phyloP scores from a whole-genome alignment of 1,140 invertebrate species.

The Neuroterus valhalla region DNA sequence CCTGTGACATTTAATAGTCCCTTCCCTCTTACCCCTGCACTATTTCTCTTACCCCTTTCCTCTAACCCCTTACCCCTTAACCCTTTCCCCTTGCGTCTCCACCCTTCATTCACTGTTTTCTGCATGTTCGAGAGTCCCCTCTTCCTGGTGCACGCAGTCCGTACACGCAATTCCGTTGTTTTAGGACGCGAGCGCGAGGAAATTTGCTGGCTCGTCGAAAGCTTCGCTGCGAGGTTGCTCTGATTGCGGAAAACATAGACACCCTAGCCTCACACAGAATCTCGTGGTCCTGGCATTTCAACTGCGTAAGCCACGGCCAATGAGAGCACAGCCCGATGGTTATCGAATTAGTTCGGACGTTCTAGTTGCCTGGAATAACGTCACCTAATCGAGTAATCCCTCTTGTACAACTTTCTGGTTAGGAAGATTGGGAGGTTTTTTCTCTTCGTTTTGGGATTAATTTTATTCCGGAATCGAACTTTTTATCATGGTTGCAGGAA shows the following conservation, averaged over 20 bases:
- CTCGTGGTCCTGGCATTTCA: slow-evolving; percentile 44
- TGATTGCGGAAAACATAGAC: slow-evolving; percentile 59
- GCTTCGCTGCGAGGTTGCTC: slow-evolving; percentile 34
- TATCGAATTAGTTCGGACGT: slow-evolving; percentile 58
- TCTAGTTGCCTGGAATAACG: slow-evolving; percentile 54
- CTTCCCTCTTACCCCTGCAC: not conserved
- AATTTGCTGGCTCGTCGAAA: slow-evolving; percentile 26
- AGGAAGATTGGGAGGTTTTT: not conserved
- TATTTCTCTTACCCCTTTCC: not conserved
- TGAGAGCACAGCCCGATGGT: slow-evolving; percentile 36
- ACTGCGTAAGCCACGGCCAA: slow-evolving; percentile 32
- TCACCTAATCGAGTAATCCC: slow-evolving; percentile 56
- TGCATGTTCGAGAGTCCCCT: slow-evolving; percentile 4
- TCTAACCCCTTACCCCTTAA: too few relatives aligned
- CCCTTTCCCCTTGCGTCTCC: not conserved
- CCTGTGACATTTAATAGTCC: not conserved
- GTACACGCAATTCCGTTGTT: slow-evolving; percentile 59
- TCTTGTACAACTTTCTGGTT: slow-evolving; percentile 35
- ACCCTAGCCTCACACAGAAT: slow-evolving; percentile 34
- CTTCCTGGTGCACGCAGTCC: slow-evolving; percentile 39
- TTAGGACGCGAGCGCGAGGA: slow-evolving; percentile 54
- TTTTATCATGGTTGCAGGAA: not conserved
- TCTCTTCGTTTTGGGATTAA: not conserved
- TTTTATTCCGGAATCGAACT: not conserved
- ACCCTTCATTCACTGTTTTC: not conserved